Evolutionary conservation across 1,140 invertebrate species (phyloP).

Genomic region (Protaetia brevitarsis): DNA sequence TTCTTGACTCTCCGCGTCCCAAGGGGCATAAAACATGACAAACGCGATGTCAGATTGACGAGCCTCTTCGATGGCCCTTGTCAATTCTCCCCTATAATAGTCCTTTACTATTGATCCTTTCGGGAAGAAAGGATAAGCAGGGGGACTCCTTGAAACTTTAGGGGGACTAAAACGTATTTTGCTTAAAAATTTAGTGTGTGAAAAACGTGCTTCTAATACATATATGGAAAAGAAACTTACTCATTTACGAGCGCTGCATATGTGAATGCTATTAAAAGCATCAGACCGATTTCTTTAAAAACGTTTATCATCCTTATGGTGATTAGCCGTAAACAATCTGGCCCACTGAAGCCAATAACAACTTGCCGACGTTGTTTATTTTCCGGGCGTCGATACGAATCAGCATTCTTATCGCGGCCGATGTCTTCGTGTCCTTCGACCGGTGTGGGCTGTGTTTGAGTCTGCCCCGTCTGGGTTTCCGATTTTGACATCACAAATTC

Average conservation of each 20-base stretch:
- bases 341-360: background rate
- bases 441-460: background rate
- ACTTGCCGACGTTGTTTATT: background rate
- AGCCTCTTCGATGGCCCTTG: slow-evolving; percentile 58
- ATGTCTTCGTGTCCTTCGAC: background rate
- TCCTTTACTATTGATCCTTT: slow-evolving; percentile 64
- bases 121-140: slow-evolving; percentile 67
- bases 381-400: background rate
- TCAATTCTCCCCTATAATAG: slow-evolving; percentile 70
- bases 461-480: background rate
- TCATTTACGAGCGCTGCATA: slow-evolving; percentile 60
- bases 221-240: slow-evolving; percentile 50
- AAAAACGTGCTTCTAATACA: background rate
- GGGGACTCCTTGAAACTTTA: slow-evolving; percentile 63
- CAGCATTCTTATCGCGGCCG: slow-evolving; percentile 14
- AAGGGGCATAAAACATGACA: slow-evolving; percentile 87
- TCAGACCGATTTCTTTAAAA: slow-evolving; percentile 44
- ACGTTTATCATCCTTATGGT: background rate
- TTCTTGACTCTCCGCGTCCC: slow-evolving; percentile 78
- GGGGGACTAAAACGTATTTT: slow-evolving; percentile 53
- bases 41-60: slow-evolving; percentile 66
- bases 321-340: background rate
- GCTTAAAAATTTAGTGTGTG: slow-evolving; percentile 5
- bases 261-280: slow-evolving; percentile 54
- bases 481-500: slow-evolving; percentile 12